Evolutionary conservation across 2,797 vertebrate species (phyloP), one percentile per base, ranked within the genome.

Genomic region (Lepus townsendii): DNA sequence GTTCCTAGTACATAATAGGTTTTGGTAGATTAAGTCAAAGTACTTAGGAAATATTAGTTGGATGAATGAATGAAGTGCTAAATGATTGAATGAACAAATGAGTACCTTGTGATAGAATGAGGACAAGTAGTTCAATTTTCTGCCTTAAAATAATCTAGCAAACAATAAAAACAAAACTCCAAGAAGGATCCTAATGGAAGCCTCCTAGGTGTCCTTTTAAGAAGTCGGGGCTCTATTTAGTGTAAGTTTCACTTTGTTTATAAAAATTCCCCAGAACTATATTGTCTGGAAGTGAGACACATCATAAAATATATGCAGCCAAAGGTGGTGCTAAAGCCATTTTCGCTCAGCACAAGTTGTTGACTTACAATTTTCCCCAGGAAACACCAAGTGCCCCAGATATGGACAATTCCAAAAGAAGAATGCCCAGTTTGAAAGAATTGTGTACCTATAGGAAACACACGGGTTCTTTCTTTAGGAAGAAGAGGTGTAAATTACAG

Each of bases 331-430:
- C 80, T 92, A 75, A 95, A 90, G 79, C 68, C 88, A 87, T 93
- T 93, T 91, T 83, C 82, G 63, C 47, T 95, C 68, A 87, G 57
- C 87, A 87, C 88, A 94, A 75, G 95, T 87, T 54, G 47, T 76
- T 95, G 82, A 79, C 76, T 94, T 97, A 62, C 47, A 95, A 60
- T 93, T 94, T 87, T 95, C 57, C 52, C 57, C 87, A 52, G 80
- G 92, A 96, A 92, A 96, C 42, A 93, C 13, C 1, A 17, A 85
- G 63, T 82, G 76, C 54, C 91, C 79, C 62, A 73, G 75, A 88
- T 82, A 93, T 38, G 76, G 85, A 92, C 88, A 96, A 50, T 78
- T 94, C 57, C 71, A 69, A 89, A 96, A 94, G 95, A 97, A 96
- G 79, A 50, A 95, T 93, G 76, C 42, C 76, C 68, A 22, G 35